Base-by-base conservation (phyloP, 1,140 invertebrate species). In the Leptestheria dahalacensis region DNA sequence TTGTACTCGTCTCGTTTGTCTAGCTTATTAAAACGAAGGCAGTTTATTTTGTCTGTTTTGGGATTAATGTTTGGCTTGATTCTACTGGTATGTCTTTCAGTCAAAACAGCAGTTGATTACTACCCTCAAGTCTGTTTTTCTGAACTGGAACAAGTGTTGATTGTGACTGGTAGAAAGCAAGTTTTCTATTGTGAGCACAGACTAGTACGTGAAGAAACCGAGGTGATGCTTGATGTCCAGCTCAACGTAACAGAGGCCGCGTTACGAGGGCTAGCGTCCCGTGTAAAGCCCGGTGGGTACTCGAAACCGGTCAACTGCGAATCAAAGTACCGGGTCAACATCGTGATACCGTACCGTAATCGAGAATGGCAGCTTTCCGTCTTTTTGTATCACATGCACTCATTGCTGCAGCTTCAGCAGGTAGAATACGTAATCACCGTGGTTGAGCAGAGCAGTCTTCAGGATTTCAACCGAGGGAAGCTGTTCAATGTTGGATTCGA, bases 401-500 rank as follows among this genome's bases (percentile, higher is more conserved):
- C 85, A 15, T 91, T 91, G 70, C 74, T 98, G 48, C 84, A 90
- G 61, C 74, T 81, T 24, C 94, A 97, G 73, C 79, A 85, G 66
- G 77, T 97, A 20, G 79, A 88, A 68, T 93, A 92, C 67, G 75
- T 82, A 59, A 90, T 98, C 65, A 90, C 89, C 74, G 79, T 98
- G 1, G 79, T 96, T 6, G 91, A 97, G 73, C 94, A 97, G 74
- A 80, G 79, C 57, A n/a, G n/a, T n/a, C n/a, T n/a, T 41, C 77
- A 80, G 54, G 74, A 77, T 2, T 97, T 97, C 68, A 98, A 97
- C 75, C 79, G 91, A 67, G 94, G 88, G 0, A 90, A 91, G 70
- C 76, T 98, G 9, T 84, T 97, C 66, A 97, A 98, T 70, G 83
- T 93, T 63, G 95, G 91, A 1, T 92, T 89, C 63, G 70, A 77